Conservation (phyloP, 1,140 invertebrate species). For the Pseudomyrmex sp. region DNA sequence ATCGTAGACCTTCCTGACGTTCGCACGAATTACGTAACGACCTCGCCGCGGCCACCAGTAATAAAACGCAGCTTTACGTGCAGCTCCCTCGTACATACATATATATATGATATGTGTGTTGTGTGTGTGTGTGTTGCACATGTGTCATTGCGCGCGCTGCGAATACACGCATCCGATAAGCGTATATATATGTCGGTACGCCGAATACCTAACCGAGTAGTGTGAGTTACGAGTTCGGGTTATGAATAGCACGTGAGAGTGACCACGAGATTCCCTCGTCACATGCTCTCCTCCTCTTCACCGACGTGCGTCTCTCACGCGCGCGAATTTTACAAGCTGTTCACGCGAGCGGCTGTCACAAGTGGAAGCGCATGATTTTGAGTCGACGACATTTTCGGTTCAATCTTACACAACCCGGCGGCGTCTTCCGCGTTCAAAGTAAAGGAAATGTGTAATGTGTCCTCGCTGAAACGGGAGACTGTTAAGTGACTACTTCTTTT, state of each 20-base stretch:
- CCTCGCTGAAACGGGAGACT: no score
- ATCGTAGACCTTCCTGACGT: conserved; percentile 70
- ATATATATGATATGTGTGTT: no score
- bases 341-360: conserved; percentile 63
- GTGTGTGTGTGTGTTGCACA: background rate
- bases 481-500: background rate
- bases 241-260: conserved; percentile 83
- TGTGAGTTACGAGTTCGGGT: conserved; percentile 65
- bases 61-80: conserved; percentile 65
- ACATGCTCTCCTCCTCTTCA: conserved; percentile 68
- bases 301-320: conserved; percentile 33
- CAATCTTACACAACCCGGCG: conserved; percentile 37
- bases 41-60: conserved; percentile 26
- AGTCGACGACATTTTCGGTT: conserved; percentile 39
- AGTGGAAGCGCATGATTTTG: conserved; percentile 60
- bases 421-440: background rate
- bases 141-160: background rate
- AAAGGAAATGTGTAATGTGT: background rate
- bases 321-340: conserved; percentile 45
- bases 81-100: background rate
- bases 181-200: background rate
- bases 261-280: conserved; percentile 77
- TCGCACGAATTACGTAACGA: conserved; percentile 64
- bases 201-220: background rate
- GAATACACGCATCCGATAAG: background rate